Conservation (phyloP, 2,113 vertebrate species). For the Sander lucioperca region DNA sequence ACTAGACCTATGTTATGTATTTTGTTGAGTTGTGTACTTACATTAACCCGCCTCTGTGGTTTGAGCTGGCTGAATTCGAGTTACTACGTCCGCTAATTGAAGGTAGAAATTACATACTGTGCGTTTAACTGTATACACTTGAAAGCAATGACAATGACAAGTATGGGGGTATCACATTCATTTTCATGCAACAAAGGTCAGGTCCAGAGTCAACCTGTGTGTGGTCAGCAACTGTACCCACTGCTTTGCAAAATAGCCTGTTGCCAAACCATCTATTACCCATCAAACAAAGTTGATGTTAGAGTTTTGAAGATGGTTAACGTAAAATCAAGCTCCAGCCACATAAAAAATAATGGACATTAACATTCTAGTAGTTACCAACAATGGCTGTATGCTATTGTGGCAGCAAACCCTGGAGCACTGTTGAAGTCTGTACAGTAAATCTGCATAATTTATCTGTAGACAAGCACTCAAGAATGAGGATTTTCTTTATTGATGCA, state of each 20-base stretch:
- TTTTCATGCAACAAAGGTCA: slow-evolving; percentile 13
- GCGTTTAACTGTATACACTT: neutral
- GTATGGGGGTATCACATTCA: neutral
- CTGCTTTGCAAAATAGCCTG: neutral
- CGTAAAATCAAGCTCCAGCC: neutral
- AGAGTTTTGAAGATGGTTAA: neutral
- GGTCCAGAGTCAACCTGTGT: neutral
- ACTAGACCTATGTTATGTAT: too few relatives aligned
- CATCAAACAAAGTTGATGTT: neutral
- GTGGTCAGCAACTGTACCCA: neutral
- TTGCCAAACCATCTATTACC: neutral
- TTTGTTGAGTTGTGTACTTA: too few relatives aligned
- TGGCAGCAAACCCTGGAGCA: slow-evolving; percentile 5
- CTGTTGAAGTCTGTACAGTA: slow-evolving; percentile 23
- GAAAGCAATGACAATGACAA: neutral
- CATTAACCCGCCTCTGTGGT: too few relatives aligned
- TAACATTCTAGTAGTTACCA: neutral
- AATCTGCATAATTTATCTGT: slow-evolving; percentile 64
- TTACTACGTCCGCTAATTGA: too few relatives aligned
- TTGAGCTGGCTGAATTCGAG: too few relatives aligned
- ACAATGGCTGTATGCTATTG: neutral
- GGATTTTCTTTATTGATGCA: slow-evolving; percentile 41
- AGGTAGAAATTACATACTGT: too few relatives aligned
- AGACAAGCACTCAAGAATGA: slow-evolving; percentile 26
- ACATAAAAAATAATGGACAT: neutral